Evolutionary conservation across 1,140 invertebrate genomes (phyloP), one percentile per base, ranked within the genome.

Genomic region (Hylaeus volcanicus): DNA sequence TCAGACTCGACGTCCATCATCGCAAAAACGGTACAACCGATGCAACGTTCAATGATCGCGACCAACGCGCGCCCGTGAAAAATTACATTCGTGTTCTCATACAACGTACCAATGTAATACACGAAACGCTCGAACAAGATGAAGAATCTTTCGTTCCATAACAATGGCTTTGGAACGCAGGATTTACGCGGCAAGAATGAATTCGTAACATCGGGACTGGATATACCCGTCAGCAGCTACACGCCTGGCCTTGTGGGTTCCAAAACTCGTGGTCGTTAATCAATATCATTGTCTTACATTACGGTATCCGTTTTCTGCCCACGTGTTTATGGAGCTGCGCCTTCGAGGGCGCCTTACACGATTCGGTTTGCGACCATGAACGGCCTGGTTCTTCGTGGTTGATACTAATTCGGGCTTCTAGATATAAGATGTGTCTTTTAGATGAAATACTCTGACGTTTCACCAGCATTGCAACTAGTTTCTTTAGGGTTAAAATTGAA

Each of bases 211-310:
- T 53, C 51, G 68, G 9, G 8, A 53, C n/a, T 45, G n/a, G 65
- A 51, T 68, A 72, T 55, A 26, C 60, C 8, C 26, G 48, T 26
- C 63, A 37, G 14, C 26, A 1, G 43, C 37, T 60, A 66, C 72
- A 74, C 61, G 60, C 14, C 37, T 11, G 45, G 37, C n/a, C n/a
- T 39, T 51, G 58, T 72, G 81, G 63, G 75, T 70, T 43, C 74
- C 53, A 70, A 71, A 85, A 85, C 60, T 74, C 56, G 63, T 15
- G 69, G 45, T 66, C 77, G 71, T 86, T 86, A 86, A 86, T 86
- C 68, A 82, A 86, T 86, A 85, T 83, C 80, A 69, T 78, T 79
- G 85, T 85, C 60, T 53, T 61, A 72, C 63, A 73, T 76, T 73
- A 69, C 68, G 45, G n/a, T 14, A 53, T 61, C 41, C 60, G 12